These are phyloP conservation scores for Ochlodes sylvanus DNA, from an alignment of 2,888 invertebrate genomes.

Conservation along the genomic window DNA sequence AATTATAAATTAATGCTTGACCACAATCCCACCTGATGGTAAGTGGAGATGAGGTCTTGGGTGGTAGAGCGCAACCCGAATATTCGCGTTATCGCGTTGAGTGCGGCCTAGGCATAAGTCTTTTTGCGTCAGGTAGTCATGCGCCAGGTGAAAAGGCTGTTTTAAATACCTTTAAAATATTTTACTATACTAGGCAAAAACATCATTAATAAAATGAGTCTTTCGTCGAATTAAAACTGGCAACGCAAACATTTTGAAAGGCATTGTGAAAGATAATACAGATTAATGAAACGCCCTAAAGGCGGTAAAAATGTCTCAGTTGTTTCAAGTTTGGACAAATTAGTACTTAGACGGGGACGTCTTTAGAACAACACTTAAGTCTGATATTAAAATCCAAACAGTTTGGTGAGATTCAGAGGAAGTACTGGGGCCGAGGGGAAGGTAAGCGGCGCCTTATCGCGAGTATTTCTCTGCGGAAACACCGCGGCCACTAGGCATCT, in stretches of 20 bases:
- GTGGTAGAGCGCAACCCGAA: no score
- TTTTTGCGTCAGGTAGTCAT: no score
- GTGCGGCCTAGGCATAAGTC: no score
- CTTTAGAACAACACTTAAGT: constrained; percentile 81
- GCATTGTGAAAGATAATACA: constrained; percentile 29
- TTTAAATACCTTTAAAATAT: no score
- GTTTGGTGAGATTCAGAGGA: constrained; percentile 56
- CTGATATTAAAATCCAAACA: constrained; percentile 83
- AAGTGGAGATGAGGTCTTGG: no score
- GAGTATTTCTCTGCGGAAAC: constrained; percentile 72
- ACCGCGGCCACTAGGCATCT: constrained; percentile 70
- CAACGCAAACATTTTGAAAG: constrained; percentile 25
- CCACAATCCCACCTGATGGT: no score
- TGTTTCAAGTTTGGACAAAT: constrained; percentile 76
- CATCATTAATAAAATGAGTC: not conserved
- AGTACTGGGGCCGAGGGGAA: constrained; percentile 46
- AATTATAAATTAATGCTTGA: no score
- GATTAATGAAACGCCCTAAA: constrained; percentile 39
- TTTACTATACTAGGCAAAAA: no score
- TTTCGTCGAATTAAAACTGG: constrained; percentile 8
- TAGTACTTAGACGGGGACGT: constrained; percentile 76
- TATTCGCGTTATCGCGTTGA: no score
- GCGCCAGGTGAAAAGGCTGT: no score
- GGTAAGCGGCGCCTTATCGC: constrained; percentile 69
- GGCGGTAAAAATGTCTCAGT: constrained; percentile 58